Evolutionary conservation across 2,888 invertebrate species (phyloP), one percentile per base, ranked within the genome.

Genomic region (Drosophila nr. fundita): DNA sequence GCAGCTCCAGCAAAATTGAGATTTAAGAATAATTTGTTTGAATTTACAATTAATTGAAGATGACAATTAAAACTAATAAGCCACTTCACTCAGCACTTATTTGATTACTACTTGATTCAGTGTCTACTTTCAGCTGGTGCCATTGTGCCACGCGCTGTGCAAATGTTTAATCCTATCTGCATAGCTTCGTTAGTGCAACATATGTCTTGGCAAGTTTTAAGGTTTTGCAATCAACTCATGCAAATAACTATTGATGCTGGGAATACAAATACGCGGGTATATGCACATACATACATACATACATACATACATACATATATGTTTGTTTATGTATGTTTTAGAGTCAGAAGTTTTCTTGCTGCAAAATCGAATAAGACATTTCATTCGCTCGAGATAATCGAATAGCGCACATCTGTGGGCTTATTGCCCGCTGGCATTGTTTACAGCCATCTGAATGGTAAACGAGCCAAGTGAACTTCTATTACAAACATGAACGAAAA

Each of bases 351-450:
- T 68, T 58, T 63, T 64, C 68, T 68, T 62, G 68, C 73, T 73
- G 70, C 69, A 70, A 83, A 90, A 90, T 86, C 84, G 83, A 85
- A 90, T 85, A 89, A 89, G 87, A 86, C 90, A 89, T 90, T 90
- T 73, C 90, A 89, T 83, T 89, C 89, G 81, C 75, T 89, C 70
- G 87, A 86, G 75, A 87, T 90, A 85, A 85, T 85, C 90, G 87
- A 89, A 85, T 85, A 66, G 79, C 73, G 69, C 78, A 81, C 82
- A 81, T 87, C 83, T 82, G 88, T 67, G 82, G 83, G 78, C 80
- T 79, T 79, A 70, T 64, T 83, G 69, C 78, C 76, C 73, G 52
- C 52, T 54, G 69, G 81, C 77, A 72, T 82, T 89, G 84, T 82
- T 82, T 82, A 82, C 89, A 82, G 78, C 62, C 63, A 76, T 76